Evolutionary conservation across 1,140 invertebrate species (phyloP).

Genomic region (Bombus soroeensis): DNA sequence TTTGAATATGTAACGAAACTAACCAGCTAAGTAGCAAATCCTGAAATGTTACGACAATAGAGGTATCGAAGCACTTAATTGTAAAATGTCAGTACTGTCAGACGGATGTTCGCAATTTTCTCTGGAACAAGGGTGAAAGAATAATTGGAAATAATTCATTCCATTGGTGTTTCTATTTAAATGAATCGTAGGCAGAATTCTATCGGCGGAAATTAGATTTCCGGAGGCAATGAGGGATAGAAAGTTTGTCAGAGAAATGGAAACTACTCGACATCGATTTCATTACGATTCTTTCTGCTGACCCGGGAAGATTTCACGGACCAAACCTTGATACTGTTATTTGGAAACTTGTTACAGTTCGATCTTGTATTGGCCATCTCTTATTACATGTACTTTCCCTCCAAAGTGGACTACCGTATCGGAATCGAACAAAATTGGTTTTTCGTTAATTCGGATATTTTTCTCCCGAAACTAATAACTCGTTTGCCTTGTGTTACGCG

Average conservation of each 20-base stretch:
- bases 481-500: background rate
- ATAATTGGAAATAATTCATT: slow-evolving; percentile 13
- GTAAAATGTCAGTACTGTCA: background rate
- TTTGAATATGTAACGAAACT: background rate
- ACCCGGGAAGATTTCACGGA: background rate
- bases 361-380: slow-evolving; percentile 2
- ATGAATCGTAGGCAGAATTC: background rate
- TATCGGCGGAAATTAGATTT: slow-evolving; percentile 17
- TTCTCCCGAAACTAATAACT: background rate
- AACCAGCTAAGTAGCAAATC: background rate
- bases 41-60: background rate
- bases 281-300: background rate
- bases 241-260: slow-evolving; percentile 8
- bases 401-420: background rate
- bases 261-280: slow-evolving; percentile 16
- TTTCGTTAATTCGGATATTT: background rate
- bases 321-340: slow-evolving; percentile 11
- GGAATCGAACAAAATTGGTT: slow-evolving; percentile 8
- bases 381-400: slow-evolving; percentile 21
- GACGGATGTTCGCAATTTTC: slow-evolving; percentile 8
- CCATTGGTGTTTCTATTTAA: slow-evolving; percentile 9
- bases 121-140: background rate
- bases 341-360: slow-evolving; percentile 3
- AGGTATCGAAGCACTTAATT: background rate
- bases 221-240: background rate